Evolutionary conservation across 2,113 vertebrate genomes (phyloP), one percentile per base, ranked within the genome.

Genomic region (Setophaga kirtlandii): DNA sequence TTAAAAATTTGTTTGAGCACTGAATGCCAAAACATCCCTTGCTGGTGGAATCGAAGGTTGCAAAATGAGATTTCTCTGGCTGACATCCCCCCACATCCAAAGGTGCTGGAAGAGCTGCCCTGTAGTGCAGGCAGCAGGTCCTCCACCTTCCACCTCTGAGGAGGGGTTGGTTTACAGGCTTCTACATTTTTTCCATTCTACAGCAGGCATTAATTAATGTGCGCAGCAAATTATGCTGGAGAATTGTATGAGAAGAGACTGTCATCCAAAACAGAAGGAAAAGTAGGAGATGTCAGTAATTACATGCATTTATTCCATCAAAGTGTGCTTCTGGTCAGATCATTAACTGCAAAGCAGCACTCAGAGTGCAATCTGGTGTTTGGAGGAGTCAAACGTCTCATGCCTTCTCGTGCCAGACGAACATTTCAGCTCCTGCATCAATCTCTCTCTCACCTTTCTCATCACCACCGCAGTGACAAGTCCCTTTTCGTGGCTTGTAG

Each of bases 361-460:
- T 91, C 71, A 55, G 50, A 37, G 44, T 17, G 47, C 64, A 50
- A 44, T 74, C 63, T 67, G 19, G 76, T 53, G 58, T 65, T 60
- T 41, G 50, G 62, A 93, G 71, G 46, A 65, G 84, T 74, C 60
- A 77, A 69, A 69, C 0, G 0, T 69, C 73, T 77, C 75, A 6
- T 74, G 49, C 7, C 52, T 78, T 64, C 58, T 83, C 2, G 0
- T 89, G 69, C 60, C 85, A 84, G 82, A 81, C 13, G 9, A 90
- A 42, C 37, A 58, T 79, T 81, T 94, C 53, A 84, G 89, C 69
- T 87, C 67, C 90, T 44, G 16, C 85, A 87, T 83, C 77, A 69
- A 44, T 83, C 73, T 94, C 83, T 91, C 83, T 65, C 56, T 84
- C 94, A 94, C 82, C 70, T 86, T 87, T 62, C 49, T 81, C 4